phyloP scores from a whole-genome alignment of 2,113 vertebrate species.

The Jaculus jaculus region DNA sequence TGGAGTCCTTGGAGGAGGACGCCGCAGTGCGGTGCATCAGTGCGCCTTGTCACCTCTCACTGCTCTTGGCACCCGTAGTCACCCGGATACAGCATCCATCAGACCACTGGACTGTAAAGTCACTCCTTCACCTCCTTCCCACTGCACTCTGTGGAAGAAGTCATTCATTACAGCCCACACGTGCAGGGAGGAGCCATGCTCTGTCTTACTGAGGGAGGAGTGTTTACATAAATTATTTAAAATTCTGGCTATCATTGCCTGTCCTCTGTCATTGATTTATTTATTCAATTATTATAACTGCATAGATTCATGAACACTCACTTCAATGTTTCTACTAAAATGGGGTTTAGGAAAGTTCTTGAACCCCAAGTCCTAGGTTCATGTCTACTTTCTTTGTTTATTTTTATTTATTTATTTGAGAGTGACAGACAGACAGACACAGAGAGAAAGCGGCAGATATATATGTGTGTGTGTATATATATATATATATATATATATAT shows the following conservation, averaged over 20 bases:
- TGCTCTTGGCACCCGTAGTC: no score
- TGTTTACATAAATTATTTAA: background rate
- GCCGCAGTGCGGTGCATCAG: background rate
- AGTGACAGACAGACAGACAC: no score
- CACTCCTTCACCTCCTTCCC: background rate
- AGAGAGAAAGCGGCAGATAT: no score
- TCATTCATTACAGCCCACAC: background rate
- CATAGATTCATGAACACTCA: background rate
- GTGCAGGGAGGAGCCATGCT: background rate
- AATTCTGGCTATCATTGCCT: background rate
- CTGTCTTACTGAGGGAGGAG: background rate
- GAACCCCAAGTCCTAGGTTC: no score
- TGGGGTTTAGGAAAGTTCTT: no score
- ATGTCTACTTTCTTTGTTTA: no score
- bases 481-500: no score
- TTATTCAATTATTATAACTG: background rate
- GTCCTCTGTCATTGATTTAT: background rate
- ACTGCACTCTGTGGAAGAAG: background rate
- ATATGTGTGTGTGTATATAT: no score
- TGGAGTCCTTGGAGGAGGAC: background rate
- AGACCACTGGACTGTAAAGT: background rate
- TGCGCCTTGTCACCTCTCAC: background rate
- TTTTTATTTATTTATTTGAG: no score
- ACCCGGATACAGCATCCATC: background rate
- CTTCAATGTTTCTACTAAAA: background rate